phyloP scores from a whole-genome alignment of 1,140 invertebrate species.

The Halyomorpha halys region DNA sequence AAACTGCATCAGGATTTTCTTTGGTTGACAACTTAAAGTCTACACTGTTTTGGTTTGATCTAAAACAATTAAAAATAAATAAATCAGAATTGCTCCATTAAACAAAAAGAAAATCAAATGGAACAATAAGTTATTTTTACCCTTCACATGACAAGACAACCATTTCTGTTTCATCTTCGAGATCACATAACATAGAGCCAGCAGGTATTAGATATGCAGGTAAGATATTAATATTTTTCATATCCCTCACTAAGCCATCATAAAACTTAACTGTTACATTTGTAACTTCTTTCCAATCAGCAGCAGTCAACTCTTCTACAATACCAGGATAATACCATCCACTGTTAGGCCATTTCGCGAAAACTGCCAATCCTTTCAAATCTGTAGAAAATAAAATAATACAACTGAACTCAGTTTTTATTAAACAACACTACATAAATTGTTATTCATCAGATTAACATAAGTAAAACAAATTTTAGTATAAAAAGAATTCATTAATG shows the following conservation, averaged over 20 bases:
- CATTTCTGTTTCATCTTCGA: constrained; percentile 26
- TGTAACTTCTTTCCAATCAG: constrained; percentile 18
- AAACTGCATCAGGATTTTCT: constrained; percentile 3
- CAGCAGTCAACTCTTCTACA: constrained; percentile 15
- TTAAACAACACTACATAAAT: too few relatives aligned
- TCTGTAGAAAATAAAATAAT: constrained; percentile 9
- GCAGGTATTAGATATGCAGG: constrained; percentile 25
- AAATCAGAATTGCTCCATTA: not conserved
- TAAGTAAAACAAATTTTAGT: not conserved
- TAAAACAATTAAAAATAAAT: constrained; percentile 2
- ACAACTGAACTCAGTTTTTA: too few relatives aligned
- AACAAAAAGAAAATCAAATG: too few relatives aligned
- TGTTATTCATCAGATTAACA: not conserved
- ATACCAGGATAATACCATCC: constrained; percentile 27
- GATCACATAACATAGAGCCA: constrained; percentile 18
- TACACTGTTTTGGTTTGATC: constrained; percentile 18
- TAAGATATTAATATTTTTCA: constrained; percentile 27
- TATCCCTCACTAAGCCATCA: constrained; percentile 24
- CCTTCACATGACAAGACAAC: constrained; percentile 13
- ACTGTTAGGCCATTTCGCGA: constrained; percentile 28
- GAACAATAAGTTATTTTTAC: constrained; percentile 2
- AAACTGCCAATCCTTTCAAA: constrained; percentile 26
- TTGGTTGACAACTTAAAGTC: constrained; percentile 20
- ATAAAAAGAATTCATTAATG: not conserved
- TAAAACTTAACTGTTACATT: constrained; percentile 27